Evolutionary conservation across 2,797 vertebrate species (phyloP).

Genomic region (Sebastes cheni): DNA sequence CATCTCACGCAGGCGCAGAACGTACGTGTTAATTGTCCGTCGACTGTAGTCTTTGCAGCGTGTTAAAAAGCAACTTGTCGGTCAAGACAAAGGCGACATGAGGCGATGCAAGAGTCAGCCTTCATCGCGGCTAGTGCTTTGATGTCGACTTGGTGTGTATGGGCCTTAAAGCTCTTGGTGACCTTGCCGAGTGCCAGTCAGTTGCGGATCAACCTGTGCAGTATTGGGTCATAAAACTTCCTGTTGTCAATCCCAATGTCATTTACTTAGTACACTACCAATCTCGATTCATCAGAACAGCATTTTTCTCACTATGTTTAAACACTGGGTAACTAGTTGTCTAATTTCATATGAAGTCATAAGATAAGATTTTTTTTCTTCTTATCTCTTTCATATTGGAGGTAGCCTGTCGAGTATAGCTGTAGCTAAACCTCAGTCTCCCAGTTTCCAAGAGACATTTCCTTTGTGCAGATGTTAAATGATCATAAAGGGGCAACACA

Average conservation of each 20-base stretch:
- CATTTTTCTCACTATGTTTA: neutral
- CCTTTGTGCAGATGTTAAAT: conserved; percentile 21
- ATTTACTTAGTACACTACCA: neutral
- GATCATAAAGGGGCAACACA: conserved; percentile 4
- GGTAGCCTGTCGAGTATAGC: neutral
- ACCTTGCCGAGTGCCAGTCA: too few species aligned
- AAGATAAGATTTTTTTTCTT: neutral
- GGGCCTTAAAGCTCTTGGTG: too few species aligned
- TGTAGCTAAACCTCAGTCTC: neutral
- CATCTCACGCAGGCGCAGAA: too few species aligned
- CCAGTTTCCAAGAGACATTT: conserved; percentile 13
- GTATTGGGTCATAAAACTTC: neutral
- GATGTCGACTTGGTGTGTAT: too few species aligned
- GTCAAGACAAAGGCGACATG: too few species aligned
- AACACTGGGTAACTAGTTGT: neutral
- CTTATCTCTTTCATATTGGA: neutral
- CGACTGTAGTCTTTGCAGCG: too few species aligned
- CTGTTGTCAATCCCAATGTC: neutral
- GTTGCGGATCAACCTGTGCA: neutral
- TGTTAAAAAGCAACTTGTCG: too few species aligned
- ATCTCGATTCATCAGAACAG: neutral
- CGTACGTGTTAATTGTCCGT: too few species aligned
- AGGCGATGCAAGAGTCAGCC: too few species aligned
- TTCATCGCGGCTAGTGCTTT: too few species aligned
- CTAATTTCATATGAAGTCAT: neutral